phyloP scores from a whole-genome alignment of 2,113 vertebrate species.

The Sinocyclocheilus anshuiensis region DNA sequence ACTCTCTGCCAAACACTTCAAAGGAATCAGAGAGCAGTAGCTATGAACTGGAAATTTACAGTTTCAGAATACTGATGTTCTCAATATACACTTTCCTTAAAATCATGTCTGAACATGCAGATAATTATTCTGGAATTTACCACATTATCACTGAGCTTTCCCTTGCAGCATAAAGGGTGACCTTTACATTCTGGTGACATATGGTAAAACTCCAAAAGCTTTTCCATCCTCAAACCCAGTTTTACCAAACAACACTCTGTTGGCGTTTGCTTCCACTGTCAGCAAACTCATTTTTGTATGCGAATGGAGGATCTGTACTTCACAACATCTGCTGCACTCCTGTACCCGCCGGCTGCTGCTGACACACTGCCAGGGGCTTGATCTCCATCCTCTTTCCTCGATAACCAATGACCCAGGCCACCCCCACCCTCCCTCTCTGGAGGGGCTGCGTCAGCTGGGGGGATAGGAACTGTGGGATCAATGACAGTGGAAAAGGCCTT shows the following conservation, averaged over 20 bases:
- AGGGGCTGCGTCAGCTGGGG: slow-evolving; percentile 83
- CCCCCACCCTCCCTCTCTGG: slow-evolving; percentile 63
- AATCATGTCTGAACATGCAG: not conserved
- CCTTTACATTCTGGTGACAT: slow-evolving; percentile 42
- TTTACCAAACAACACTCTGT: slow-evolving; percentile 60
- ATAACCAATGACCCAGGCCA: slow-evolving; percentile 61
- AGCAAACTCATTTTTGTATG: slow-evolving; percentile 46
- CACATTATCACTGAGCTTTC: not conserved
- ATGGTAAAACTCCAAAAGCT: slow-evolving; percentile 48
- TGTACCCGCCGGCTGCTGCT: slow-evolving; percentile 2
- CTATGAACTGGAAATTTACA: not conserved
- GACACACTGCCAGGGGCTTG: slow-evolving; percentile 32
- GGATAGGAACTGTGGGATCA: slow-evolving; percentile 79
- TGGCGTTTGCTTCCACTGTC: slow-evolving; percentile 33
- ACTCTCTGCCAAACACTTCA: not conserved
- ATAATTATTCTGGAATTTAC: not conserved
- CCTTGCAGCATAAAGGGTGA: slow-evolving; percentile 21
- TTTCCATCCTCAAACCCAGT: slow-evolving; percentile 52
- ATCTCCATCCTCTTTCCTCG: slow-evolving; percentile 52
- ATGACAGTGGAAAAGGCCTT: slow-evolving; percentile 85
- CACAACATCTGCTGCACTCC: slow-evolving; percentile 63
- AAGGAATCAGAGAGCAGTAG: not conserved
- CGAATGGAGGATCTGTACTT: slow-evolving; percentile 21
- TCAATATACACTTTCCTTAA: not conserved
- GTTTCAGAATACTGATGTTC: not conserved